A percentile compares a stretch with the other conserved stretches of the same genome.
Conservation (phyloP, 2,113 vertebrate species). For the Ginglymostoma cirratum region DNA sequence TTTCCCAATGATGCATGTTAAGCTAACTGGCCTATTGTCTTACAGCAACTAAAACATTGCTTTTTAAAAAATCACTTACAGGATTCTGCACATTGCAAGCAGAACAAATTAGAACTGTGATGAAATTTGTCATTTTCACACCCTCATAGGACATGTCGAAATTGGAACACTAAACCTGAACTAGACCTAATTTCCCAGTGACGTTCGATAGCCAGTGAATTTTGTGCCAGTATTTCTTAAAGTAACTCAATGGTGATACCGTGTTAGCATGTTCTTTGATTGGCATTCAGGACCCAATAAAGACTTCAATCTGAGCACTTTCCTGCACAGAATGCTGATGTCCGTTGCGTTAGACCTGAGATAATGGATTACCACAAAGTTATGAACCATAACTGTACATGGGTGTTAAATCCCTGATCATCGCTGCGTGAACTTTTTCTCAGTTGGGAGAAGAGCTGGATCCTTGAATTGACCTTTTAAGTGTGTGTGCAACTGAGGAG, state of each 20-base stretch:
- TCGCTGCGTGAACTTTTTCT: background rate
- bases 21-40: too few species aligned
- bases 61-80: too few species aligned
- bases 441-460: too few species aligned
- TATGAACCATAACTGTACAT: background rate
- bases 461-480: background rate
- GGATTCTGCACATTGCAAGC: too few species aligned
- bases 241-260: background rate
- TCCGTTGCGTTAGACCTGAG: background rate
- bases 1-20: too few species aligned
- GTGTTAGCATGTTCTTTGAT: too few species aligned
- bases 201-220: background rate
- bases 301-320: background rate
- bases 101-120: too few species aligned
- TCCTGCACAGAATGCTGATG: background rate
- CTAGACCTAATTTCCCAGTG: background rate
- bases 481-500: background rate
- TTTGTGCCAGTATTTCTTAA: background rate
- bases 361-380: background rate
- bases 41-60: too few species aligned
- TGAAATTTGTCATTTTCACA: background rate
- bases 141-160: background rate
- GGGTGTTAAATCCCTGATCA: background rate
- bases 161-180: background rate
- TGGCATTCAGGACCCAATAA: background rate